Evolutionary conservation across 1,140 invertebrate species (phyloP).

Genomic region (Delia radicum): DNA sequence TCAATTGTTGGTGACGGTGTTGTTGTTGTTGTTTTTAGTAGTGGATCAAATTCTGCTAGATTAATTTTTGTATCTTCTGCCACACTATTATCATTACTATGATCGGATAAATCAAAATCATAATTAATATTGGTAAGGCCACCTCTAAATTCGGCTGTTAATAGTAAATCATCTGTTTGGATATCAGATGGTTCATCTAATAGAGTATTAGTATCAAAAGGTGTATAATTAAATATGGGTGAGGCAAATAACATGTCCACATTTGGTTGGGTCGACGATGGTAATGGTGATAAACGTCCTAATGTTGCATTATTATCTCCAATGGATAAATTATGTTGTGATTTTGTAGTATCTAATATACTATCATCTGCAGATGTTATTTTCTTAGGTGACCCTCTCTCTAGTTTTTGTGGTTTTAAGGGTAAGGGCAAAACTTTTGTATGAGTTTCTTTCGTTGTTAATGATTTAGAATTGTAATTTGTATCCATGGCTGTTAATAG

Average conservation of each 20-base stretch:
- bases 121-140: conserved; percentile 71
- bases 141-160: conserved; percentile 55
- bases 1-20: conserved; percentile 1
- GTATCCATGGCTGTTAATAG: conserved; percentile 34
- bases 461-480: neutral
- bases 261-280: conserved; percentile 25
- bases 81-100: conserved; percentile 68
- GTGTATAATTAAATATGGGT: conserved; percentile 57
- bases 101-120: conserved; percentile 70
- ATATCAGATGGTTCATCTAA: conserved; percentile 57
- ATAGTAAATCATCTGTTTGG: conserved; percentile 63
- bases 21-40: conserved; percentile 30
- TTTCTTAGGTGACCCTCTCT: neutral
- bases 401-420: neutral
- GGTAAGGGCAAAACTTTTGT: neutral
- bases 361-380: neutral
- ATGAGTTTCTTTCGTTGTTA: neutral
- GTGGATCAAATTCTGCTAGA: conserved; percentile 56
- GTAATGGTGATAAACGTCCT: conserved; percentile 42
- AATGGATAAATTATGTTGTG: conserved; percentile 30
- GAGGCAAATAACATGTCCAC: conserved; percentile 61
- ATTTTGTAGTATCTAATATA: neutral
- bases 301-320: conserved; percentile 36
- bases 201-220: conserved; percentile 61
- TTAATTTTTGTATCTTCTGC: conserved; percentile 59